Percentiles rank a stretch among this genome's conserved stretches.
These are phyloP conservation scores for Protophormia terraenovae DNA, from an alignment of 2,888 invertebrate genomes.

Conservation along the genomic window DNA sequence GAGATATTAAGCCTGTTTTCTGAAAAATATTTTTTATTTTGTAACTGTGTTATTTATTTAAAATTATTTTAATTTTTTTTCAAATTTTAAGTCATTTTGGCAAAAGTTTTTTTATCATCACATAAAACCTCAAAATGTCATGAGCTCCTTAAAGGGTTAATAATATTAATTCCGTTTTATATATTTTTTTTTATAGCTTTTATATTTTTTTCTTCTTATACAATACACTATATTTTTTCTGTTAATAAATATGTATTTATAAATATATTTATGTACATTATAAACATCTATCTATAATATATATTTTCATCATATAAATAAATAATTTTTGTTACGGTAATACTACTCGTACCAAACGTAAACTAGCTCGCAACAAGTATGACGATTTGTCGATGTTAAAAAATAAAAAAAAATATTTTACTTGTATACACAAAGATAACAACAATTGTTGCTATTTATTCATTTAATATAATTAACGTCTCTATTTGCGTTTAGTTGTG, in stretches of 20 bases:
- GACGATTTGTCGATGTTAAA: slow-evolving; percentile 23
- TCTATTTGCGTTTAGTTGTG: slow-evolving; percentile 58
- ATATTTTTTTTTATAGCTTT: neutral
- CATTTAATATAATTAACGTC: slow-evolving; percentile 62
- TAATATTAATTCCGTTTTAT: slow-evolving; percentile 15
- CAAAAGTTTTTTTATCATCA: too few relatives aligned
- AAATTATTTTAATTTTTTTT: too few relatives aligned
- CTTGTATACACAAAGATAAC: slow-evolving; percentile 44
- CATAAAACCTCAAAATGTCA: neutral
- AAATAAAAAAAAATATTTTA: slow-evolving; percentile 27
- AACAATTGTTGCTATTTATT: slow-evolving; percentile 45
- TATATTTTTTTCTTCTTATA: slow-evolving; percentile 15
- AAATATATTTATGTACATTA: neutral
- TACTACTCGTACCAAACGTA: slow-evolving; percentile 28
- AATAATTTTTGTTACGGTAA: slow-evolving; percentile 50
- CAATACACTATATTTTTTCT: neutral
- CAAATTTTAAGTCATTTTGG: too few relatives aligned
- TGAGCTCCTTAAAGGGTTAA: neutral
- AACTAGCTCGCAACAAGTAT: slow-evolving; percentile 54
- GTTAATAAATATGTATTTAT: neutral
- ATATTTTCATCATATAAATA: neutral
- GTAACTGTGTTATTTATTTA: too few relatives aligned
- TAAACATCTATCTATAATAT: neutral
- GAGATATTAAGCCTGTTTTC: too few relatives aligned
- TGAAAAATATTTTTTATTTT: too few relatives aligned